phyloP scores from a whole-genome alignment of 2,888 invertebrate genomes.

The Drosophila cognata region DNA sequence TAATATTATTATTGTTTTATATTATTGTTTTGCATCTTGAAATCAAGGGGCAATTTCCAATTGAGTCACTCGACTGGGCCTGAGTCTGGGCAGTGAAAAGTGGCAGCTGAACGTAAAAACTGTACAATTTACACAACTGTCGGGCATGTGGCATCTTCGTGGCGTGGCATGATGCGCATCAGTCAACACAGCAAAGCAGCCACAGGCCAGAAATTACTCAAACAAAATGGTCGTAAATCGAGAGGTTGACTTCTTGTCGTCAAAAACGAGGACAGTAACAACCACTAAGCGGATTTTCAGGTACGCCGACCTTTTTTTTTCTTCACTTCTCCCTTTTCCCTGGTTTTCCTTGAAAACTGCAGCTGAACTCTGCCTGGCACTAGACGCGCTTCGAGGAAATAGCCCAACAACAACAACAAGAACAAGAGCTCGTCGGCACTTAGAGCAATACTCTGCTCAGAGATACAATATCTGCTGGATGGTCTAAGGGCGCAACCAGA shows the following conservation, averaged over 20 bases:
- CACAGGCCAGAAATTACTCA: conserved; percentile 75
- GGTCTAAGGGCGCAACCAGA: conserved; percentile 68
- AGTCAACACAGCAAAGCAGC: conserved; percentile 38
- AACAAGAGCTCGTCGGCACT: conserved; percentile 37
- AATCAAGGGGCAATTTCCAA: conserved; percentile 17
- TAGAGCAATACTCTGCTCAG: conserved; percentile 32
- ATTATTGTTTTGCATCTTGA: conserved; percentile 13
- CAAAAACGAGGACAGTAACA: conserved; percentile 70
- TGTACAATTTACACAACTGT: conserved; percentile 69
- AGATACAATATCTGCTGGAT: conserved; percentile 32
- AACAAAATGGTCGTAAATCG: conserved; percentile 84
- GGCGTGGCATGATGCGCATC: conserved; percentile 48
- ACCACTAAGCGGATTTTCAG: conserved; percentile 74
- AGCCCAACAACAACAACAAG: conserved; percentile 18
- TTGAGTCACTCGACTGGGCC: conserved; percentile 38
- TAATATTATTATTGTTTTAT: conserved; percentile 18
- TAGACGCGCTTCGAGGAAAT: conserved; percentile 57
- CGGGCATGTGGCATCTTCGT: conserved; percentile 56
- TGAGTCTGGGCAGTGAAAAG: background rate
- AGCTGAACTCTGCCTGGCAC: conserved; percentile 51
- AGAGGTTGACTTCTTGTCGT: conserved; percentile 83
- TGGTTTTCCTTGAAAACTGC: conserved; percentile 61
- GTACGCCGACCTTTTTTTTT: conserved; percentile 50
- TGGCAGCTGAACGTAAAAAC: conserved; percentile 72
- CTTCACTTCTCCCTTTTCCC: background rate